Percentiles rank a stretch among this genome's conserved stretches.
These are phyloP conservation scores for Cyphomyrus plagiostoma DNA, from an alignment of 2,113 vertebrate genomes.

Conservation along the genomic window DNA sequence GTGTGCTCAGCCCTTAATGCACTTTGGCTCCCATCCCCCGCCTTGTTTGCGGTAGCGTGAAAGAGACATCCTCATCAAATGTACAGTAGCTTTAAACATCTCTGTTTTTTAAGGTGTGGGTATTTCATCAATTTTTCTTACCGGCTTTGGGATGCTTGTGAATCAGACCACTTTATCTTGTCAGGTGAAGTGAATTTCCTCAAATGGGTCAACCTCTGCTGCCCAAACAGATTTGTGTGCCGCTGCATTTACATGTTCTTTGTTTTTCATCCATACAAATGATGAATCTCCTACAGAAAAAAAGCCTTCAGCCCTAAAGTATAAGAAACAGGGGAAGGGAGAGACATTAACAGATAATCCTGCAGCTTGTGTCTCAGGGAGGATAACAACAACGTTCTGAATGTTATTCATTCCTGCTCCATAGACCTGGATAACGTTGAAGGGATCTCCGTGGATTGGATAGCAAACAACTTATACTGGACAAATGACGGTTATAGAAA, in stretches of 20 bases:
- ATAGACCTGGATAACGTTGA: slow-evolving; percentile 95
- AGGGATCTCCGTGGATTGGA: slow-evolving; percentile 97
- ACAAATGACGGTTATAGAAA: slow-evolving; percentile 96
- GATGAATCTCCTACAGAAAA: slow-evolving; percentile 6
- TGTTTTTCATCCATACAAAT: slow-evolving; percentile 9
- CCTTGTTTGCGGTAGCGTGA: not conserved
- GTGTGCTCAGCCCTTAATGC: not conserved
- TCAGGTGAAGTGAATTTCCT: not conserved
- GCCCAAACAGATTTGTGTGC: slow-evolving; percentile 9
- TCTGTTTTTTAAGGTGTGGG: not conserved
- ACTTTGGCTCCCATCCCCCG: not conserved
- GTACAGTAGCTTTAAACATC: not conserved
- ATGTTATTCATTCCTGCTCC: slow-evolving; percentile 18
- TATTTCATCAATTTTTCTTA: not conserved
- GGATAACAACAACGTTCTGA: not conserved
- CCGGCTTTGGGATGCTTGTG: not conserved
- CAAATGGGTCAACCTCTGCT: slow-evolving; percentile 19
- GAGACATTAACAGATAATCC: slow-evolving; percentile 7
- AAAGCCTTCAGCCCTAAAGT: slow-evolving; percentile 5
- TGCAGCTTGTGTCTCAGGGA: not conserved
- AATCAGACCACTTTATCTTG: slow-evolving; percentile 11
- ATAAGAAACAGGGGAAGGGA: not conserved
- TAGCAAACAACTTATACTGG: slow-evolving; percentile 96
- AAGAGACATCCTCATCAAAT: not conserved
- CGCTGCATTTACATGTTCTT: not conserved